A percentile compares a stretch with the other conserved stretches of the same genome.
Evolutionary conservation across 2,797 vertebrate genomes (phyloP).

Genomic region (Lutjanus campechanus): DNA sequence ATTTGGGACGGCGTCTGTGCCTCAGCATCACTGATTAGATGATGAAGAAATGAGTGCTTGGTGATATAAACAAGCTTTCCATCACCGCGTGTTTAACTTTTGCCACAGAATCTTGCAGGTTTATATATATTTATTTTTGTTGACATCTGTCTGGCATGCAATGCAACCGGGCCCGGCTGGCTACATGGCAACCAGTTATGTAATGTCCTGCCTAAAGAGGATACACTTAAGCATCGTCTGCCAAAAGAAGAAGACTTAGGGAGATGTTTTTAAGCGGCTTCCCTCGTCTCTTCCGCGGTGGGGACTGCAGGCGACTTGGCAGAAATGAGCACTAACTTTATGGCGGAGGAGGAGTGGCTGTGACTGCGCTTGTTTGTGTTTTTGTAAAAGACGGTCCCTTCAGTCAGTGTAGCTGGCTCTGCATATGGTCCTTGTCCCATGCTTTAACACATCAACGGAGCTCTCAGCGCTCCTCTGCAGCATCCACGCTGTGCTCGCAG

Average conservation of each 20-base stretch:
- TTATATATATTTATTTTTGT: slow-evolving; percentile 22
- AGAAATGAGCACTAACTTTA: slow-evolving; percentile 9
- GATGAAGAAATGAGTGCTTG: slow-evolving; percentile 15
- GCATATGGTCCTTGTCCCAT: slow-evolving; percentile 58
- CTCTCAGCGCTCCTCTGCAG: slow-evolving; percentile 52
- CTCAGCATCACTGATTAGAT: slow-evolving; percentile 46
- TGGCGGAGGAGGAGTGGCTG: neutral
- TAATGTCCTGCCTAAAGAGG: slow-evolving; percentile 59
- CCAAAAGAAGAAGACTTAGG: slow-evolving; percentile 55
- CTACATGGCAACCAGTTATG: slow-evolving; percentile 43
- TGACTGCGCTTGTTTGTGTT: slow-evolving; percentile 21
- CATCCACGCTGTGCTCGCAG: slow-evolving; percentile 20
- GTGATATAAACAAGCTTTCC: slow-evolving; percentile 8
- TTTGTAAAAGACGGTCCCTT: slow-evolving; percentile 9
- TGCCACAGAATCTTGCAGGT: slow-evolving; percentile 18
- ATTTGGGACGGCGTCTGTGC: slow-evolving; percentile 40
- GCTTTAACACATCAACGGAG: slow-evolving; percentile 28
- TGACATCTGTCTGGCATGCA: slow-evolving; percentile 13
- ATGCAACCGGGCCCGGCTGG: slow-evolving; percentile 1
- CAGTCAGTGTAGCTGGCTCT: slow-evolving; percentile 34
- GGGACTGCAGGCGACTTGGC: slow-evolving; percentile 28
- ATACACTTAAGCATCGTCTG: slow-evolving; percentile 46
- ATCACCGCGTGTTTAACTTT: slow-evolving; percentile 15
- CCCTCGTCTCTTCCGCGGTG: slow-evolving; percentile 16
- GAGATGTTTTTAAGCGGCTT: slow-evolving; percentile 66